Base-by-base conservation (phyloP, 2,888 invertebrate species). In the Digitonthophagus gazella region DNA sequence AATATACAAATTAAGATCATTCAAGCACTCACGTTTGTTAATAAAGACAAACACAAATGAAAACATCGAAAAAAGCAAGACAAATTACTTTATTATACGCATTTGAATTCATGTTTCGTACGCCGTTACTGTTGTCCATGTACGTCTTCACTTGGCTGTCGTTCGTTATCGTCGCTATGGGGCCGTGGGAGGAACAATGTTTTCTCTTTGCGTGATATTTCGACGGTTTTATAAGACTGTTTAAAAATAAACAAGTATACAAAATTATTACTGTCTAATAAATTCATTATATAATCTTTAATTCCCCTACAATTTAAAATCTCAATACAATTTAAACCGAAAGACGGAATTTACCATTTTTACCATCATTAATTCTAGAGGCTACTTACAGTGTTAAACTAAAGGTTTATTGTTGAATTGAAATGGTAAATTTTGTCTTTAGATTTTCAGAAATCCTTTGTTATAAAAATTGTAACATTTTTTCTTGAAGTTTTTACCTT, bases 131-230 rank as follows among this genome's bases (percentile, higher is more conserved):
- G 87, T 95, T 95, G 86, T 92, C 95, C 90, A 94, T 94, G 88
- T 96, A 96, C 84, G 95, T 95, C 88, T 95, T 95, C 87, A 96
- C 95, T 91, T 95, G 95, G 86, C 92, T 93, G 85, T 91, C 92
- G 84, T 91, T 83, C 70, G 83, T 81, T 63, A 83, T 83, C 16
- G 82, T 84, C 64, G 83, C 85, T 69, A 83, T 83, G 20, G 83
- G 83, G 69, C 83, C 86, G 74, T 84, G 83, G 14, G 80, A 77
- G n/a, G 80, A 77, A 73, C 81, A 82, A 72, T 86, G 85, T 78
- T 86, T 86, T 76, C 87, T 86, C 80, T 90, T 88, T 72, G 87
- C 87, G 76, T 87, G 86, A 82, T 90, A 90, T 80, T 89, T 90
- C 80, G 88, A 87, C 74, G 89, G 89, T 78, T 89, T 88, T 72